phyloP scores from a whole-genome alignment of 2,113 vertebrate species.

The Oxyura jamaicensis region DNA sequence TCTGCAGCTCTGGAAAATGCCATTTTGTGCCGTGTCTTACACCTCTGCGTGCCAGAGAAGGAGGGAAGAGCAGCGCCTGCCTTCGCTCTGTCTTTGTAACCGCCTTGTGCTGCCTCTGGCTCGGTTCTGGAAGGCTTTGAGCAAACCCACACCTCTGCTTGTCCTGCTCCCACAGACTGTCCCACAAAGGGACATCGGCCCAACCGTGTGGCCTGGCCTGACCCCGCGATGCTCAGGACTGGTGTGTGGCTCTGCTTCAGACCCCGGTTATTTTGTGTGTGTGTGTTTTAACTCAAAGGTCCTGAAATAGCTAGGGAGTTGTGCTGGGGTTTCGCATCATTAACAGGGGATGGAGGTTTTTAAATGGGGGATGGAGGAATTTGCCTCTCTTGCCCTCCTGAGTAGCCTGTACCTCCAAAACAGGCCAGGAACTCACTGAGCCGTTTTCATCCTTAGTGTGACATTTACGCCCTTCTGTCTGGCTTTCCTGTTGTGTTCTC shows the following conservation, averaged over 20 bases:
- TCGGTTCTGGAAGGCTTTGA: too few species aligned
- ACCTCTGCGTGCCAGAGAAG: too few species aligned
- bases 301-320: not conserved
- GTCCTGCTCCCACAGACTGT: not conserved
- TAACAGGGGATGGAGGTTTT: not conserved
- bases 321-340: not conserved
- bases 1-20: not conserved
- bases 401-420: not conserved
- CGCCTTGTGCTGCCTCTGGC: not conserved
- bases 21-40: not conserved
- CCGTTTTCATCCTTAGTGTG: not conserved
- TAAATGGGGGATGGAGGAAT: not conserved
- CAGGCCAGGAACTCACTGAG: not conserved
- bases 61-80: too few species aligned
- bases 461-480: not conserved
- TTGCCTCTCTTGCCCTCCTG: not conserved
- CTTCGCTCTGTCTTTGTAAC: not conserved
- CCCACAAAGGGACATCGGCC: accelerated
- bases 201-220: accelerated
- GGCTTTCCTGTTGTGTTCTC: not conserved
- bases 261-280: not conserved
- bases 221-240: not conserved
- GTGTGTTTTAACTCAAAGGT: not conserved
- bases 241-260: not conserved
- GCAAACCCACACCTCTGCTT: not conserved